These are phyloP conservation scores for Gymnobelideus leadbeateri DNA, from an alignment of 2,113 vertebrate species.

Conservation along the genomic window DNA sequence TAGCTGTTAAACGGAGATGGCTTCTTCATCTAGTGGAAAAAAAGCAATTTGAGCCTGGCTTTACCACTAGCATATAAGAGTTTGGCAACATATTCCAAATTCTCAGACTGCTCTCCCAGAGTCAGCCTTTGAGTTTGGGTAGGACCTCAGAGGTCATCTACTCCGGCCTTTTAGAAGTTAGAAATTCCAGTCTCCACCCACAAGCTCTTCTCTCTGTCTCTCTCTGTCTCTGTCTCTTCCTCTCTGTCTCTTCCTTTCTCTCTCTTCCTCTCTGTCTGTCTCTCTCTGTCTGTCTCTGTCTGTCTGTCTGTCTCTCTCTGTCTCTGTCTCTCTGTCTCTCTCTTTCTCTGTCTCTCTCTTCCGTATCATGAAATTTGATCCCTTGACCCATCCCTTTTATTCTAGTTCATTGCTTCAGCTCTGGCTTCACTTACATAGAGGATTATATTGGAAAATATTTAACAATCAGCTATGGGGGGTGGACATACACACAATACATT, in stretches of 20 bases:
- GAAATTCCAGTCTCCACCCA: background rate
- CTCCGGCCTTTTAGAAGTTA: background rate
- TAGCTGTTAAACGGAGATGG: slow-evolving; percentile 39
- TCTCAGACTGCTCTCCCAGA: slow-evolving; percentile 43
- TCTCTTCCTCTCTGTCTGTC: background rate
- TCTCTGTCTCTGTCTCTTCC: background rate
- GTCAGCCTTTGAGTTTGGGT: background rate
- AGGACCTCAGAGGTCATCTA: background rate
- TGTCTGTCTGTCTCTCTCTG: background rate
- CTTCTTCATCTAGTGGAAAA: slow-evolving; percentile 55
- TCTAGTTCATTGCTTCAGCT: background rate
- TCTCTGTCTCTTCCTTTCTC: background rate
- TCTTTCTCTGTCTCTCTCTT: background rate
- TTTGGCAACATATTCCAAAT: slow-evolving; percentile 32
- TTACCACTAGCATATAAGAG: background rate
- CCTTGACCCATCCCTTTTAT: background rate
- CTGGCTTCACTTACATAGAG: background rate
- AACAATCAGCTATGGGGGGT: background rate
- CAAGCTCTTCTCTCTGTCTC: background rate
- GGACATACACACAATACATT: background rate
- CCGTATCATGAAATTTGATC: background rate
- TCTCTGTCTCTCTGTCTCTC: background rate
- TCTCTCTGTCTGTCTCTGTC: background rate
- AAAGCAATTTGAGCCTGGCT: background rate
- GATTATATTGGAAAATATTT: background rate